Conservation (phyloP, 2,113 vertebrate species). For the Eleginops maclovinus region DNA sequence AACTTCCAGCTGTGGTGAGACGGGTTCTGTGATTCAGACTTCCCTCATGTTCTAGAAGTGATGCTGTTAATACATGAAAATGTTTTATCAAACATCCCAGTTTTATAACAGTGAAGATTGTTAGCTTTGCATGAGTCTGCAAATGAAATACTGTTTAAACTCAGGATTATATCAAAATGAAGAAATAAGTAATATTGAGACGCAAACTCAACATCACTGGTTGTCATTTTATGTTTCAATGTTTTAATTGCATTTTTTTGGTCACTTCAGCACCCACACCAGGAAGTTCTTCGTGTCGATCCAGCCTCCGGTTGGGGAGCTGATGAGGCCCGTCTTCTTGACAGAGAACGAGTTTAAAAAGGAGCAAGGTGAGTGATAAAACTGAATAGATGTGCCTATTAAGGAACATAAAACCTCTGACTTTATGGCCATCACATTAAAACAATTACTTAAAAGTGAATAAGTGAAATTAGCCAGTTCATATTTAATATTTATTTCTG, state of each 20-base stretch:
- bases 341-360: conserved; percentile 98
- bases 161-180: no score
- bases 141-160: no score
- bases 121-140: no score
- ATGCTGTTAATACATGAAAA: no score
- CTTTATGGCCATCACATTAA: neutral
- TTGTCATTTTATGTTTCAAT: no score
- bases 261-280: conserved; percentile 87
- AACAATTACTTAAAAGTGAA: neutral
- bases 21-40: neutral
- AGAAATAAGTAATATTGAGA: no score
- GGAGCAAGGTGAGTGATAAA: conserved; percentile 90
- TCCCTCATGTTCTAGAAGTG: neutral
- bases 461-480: neutral
- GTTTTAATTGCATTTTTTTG: neutral
- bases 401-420: neutral
- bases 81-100: no score
- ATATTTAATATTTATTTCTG: no score
- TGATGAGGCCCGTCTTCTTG: conserved; percentile 94
- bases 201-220: no score
- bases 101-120: no score
- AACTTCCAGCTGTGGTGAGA: conserved; percentile 98
- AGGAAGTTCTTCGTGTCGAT: conserved; percentile 96
- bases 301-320: conserved; percentile 95
- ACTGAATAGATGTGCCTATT: accelerated